phyloP scores from a whole-genome alignment of 2,888 invertebrate genomes.

The Trilocha varians region DNA sequence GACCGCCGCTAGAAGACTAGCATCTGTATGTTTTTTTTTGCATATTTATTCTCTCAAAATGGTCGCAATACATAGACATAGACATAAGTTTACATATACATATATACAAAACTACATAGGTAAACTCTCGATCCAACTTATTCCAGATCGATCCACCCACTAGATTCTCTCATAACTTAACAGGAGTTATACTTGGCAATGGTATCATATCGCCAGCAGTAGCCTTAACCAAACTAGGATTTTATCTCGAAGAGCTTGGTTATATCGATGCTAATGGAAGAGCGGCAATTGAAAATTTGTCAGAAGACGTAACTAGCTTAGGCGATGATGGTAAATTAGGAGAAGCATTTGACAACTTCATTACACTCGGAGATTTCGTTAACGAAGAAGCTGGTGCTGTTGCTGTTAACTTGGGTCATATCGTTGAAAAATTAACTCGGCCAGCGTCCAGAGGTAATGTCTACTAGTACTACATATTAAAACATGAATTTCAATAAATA shows the following conservation, averaged over 20 bases:
- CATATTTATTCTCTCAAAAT: too few species aligned
- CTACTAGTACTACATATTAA: not conserved
- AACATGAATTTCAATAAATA: too few species aligned
- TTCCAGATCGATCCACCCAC: constrained; percentile 51
- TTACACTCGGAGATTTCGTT: constrained; percentile 73
- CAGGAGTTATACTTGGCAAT: constrained; percentile 86
- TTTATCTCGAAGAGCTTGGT: constrained; percentile 67
- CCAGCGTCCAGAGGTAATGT: constrained; percentile 9
- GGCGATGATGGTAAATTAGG: constrained; percentile 66
- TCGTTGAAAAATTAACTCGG: constrained; percentile 45
- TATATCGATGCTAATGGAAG: constrained; percentile 79
- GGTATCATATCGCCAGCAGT: constrained; percentile 84
- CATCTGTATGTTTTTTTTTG: constrained; percentile 38
- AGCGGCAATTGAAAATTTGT: constrained; percentile 66
- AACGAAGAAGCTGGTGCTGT: constrained; percentile 73
- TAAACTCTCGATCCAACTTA: too few species aligned
- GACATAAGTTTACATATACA: too few species aligned
- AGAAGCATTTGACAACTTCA: constrained; percentile 76
- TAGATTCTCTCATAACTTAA: constrained; percentile 73
- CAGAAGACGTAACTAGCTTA: constrained; percentile 58
- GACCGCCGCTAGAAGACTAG: constrained; percentile 76
- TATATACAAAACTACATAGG: too few species aligned
- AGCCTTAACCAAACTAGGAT: constrained; percentile 47
- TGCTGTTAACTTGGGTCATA: constrained; percentile 78
- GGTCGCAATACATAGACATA: too few species aligned